These are phyloP conservation scores for Chiloscyllium punctatum DNA, from an alignment of 2,797 vertebrate species.

Conservation along the genomic window DNA sequence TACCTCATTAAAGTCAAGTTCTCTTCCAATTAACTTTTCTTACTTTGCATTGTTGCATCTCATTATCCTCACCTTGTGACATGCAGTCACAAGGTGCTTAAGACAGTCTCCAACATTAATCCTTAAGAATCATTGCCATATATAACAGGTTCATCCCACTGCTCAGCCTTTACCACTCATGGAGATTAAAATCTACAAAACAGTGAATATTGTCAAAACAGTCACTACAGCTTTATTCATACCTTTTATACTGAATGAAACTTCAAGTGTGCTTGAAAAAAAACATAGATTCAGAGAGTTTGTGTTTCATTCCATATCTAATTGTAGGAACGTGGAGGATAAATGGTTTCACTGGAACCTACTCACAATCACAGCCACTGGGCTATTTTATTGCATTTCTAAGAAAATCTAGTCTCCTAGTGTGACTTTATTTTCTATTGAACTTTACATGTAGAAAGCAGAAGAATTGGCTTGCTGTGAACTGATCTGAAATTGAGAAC, in stretches of 20 bases:
- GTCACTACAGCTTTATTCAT: background rate
- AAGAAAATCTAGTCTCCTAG: background rate
- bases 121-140: too few species aligned
- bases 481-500: background rate
- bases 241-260: background rate
- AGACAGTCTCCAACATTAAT: too few species aligned
- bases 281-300: background rate
- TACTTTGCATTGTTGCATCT: too few species aligned
- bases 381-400: background rate
- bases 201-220: background rate
- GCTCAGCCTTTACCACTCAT: background rate
- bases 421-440: background rate
- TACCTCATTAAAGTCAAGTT: too few species aligned
- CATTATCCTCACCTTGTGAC: too few species aligned
- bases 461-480: background rate
- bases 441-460: background rate
- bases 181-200: background rate
- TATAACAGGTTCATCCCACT: background rate
- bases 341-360: background rate
- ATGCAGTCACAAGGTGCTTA: too few species aligned
- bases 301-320: background rate
- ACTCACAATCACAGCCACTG: background rate
- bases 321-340: background rate
- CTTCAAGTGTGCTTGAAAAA: background rate
- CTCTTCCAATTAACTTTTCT: too few species aligned